Evolutionary conservation across 92 coral and sea anemone genomes (phyloP), one percentile per base, ranked within the genome.

Genomic region (Chrysogorgia sp.): DNA sequence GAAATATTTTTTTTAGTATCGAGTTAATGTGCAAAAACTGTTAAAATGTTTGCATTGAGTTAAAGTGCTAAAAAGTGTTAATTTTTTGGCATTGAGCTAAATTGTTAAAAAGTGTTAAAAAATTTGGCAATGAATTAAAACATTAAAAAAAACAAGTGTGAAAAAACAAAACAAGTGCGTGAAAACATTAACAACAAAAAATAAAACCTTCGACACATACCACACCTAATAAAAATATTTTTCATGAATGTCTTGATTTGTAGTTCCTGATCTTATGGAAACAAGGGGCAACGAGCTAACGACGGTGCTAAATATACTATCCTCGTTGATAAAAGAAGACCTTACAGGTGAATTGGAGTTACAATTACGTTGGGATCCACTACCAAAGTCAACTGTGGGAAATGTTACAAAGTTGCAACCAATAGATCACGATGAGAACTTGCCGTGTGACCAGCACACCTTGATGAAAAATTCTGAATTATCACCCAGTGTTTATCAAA

Each of bases 361-460:
- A 31, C 86, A 85, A 33, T 56, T 96, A 29, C 88, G 89, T n/a
- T 96, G 99, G 99, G 90, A 96, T 76, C 97, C 99, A 30, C 69
- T 96, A 53, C 86, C 85, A 31, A 31, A 53, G 24, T 74, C 88
- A 58, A 65, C 79, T 19, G 29, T 7, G 19, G 53, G 49, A 45
- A 75, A 47, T 34, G 77, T 84, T 13, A 70, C 58, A 8, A 40
- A 62, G 10, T 74, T 67, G 53, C 69, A 77, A 76, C n/a, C 3
- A 22, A 65, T 66, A 21, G 65, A 35, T 29, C 56, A 29, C 49
- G 55, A 69, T 5, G 74, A 60, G 2, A 21, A 4, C 31, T 20
- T 55, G 7, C 17, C 41, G 26, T 19, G 8, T 40, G 33, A 24
- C 34, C 19, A 67, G 7, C 79, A 59, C 8, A 7, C 30, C 5